These are phyloP conservation scores for Sebastes iracundus DNA, from an alignment of 2,797 vertebrate genomes.

Conservation along the genomic window DNA sequence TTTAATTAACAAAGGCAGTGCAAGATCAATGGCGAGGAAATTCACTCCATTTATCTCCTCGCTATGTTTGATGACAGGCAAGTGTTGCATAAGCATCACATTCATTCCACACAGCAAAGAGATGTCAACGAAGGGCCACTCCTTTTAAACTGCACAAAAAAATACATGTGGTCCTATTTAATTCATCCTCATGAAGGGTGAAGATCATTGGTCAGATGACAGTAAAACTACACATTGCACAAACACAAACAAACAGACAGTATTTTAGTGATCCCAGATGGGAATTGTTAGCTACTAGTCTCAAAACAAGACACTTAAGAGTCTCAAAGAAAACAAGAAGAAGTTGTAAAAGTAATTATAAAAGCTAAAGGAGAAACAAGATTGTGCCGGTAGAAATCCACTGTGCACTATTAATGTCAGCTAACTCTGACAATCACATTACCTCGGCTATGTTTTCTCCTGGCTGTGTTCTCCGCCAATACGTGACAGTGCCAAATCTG, in stretches of 20 bases:
- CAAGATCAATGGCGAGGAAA: conserved; percentile 55
- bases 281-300: conserved; percentile 4
- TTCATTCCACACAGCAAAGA: conserved; percentile 28
- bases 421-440: neutral
- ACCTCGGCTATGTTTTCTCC: neutral
- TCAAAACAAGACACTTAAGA: neutral
- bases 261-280: neutral
- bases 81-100: conserved; percentile 38
- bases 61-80: conserved; percentile 34
- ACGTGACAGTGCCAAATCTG: neutral
- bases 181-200: conserved; percentile 14
- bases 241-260: conserved; percentile 23
- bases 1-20: conserved; percentile 64
- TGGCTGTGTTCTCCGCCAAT: neutral
- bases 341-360: neutral
- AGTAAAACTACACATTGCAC: neutral
- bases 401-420: neutral
- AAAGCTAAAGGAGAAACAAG: neutral
- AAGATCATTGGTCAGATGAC: neutral
- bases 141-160: conserved; percentile 13
- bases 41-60: conserved; percentile 50
- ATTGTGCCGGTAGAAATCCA: neutral
- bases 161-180: conserved; percentile 22
- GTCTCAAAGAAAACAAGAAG: neutral
- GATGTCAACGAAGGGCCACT: conserved; percentile 4